Conservation (phyloP, 2,113 vertebrate species). For the Mus musculus region DNA sequence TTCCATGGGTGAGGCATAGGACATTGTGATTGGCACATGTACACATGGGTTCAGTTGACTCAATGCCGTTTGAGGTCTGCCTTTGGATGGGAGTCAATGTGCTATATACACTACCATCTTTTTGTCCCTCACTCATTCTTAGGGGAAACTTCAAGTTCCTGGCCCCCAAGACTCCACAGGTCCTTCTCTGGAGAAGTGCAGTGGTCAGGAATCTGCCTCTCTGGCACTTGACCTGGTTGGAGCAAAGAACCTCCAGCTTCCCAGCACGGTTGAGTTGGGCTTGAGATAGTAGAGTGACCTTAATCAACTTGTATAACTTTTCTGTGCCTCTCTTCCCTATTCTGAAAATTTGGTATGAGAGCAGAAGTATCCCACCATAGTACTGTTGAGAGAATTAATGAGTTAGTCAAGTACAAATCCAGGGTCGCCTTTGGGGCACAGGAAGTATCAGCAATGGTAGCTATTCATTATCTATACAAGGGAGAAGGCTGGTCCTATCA, state of each 20-base stretch:
- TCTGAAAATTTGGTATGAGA: slow-evolving; percentile 38
- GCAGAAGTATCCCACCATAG: background rate
- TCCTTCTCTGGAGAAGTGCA: background rate
- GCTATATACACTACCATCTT: background rate
- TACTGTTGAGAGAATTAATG: background rate
- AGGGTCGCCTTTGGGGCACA: background rate
- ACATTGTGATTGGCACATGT: accelerated
- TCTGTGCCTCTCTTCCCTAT: slow-evolving; percentile 34
- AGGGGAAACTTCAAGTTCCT: background rate
- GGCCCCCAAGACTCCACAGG: background rate
- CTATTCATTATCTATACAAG: background rate
- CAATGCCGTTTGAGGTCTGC: background rate
- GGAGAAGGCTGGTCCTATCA: background rate
- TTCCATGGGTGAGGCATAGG: background rate
- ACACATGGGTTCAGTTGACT: background rate
- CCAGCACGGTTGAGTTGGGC: background rate
- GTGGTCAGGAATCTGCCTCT: background rate
- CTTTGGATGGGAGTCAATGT: background rate
- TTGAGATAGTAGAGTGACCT: background rate
- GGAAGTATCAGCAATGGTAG: background rate
- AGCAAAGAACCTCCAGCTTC: background rate
- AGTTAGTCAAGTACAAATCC: background rate
- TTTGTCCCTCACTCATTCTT: background rate
- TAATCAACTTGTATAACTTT: slow-evolving; percentile 21
- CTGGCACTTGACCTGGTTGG: background rate